Evolutionary conservation across 2,797 vertebrate species (phyloP).

Genomic region (Etheostoma nigrum): DNA sequence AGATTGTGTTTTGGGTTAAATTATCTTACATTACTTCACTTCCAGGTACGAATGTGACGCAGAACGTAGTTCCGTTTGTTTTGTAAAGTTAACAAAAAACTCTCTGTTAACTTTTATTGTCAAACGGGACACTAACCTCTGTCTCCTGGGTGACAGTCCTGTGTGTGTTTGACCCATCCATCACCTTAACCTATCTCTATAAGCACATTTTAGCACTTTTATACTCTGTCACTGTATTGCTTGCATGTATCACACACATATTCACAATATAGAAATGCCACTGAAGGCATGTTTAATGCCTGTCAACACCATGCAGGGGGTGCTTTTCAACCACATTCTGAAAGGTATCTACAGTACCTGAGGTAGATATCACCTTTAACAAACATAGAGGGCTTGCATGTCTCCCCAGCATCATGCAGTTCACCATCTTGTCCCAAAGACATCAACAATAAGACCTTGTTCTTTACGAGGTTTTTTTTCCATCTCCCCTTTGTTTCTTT

Average conservation of each 20-base stretch:
- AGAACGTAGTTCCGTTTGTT: too few species aligned
- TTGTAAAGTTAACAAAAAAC: too few species aligned
- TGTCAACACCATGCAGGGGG: not conserved
- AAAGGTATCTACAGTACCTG: constrained; percentile 9
- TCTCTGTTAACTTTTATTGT: too few species aligned
- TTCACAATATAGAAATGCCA: not conserved
- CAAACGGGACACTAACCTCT: too few species aligned
- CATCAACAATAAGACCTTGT: constrained; percentile 52
- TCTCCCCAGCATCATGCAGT: not conserved
- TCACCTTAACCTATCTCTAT: too few species aligned
- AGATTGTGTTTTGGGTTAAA: too few species aligned
- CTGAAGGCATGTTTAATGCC: not conserved
- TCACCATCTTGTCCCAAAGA: constrained; percentile 25
- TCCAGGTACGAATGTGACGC: too few species aligned
- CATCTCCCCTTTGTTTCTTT: constrained; percentile 27
- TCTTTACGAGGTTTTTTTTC: constrained; percentile 6
- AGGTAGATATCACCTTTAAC: not conserved
- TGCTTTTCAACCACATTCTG: constrained; percentile 9
- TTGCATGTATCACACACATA: not conserved
- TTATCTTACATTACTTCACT: too few species aligned
- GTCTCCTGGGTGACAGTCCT: too few species aligned
- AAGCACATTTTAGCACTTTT: too few species aligned
- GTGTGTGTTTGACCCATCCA: too few species aligned
- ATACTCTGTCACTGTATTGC: too few species aligned
- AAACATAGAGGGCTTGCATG: constrained; percentile 10